Evolutionary conservation across 53 echinoderm and acorn worm species (phyloP), one percentile per base, ranked within the genome.

Genomic region (Stichopus horrens): DNA sequence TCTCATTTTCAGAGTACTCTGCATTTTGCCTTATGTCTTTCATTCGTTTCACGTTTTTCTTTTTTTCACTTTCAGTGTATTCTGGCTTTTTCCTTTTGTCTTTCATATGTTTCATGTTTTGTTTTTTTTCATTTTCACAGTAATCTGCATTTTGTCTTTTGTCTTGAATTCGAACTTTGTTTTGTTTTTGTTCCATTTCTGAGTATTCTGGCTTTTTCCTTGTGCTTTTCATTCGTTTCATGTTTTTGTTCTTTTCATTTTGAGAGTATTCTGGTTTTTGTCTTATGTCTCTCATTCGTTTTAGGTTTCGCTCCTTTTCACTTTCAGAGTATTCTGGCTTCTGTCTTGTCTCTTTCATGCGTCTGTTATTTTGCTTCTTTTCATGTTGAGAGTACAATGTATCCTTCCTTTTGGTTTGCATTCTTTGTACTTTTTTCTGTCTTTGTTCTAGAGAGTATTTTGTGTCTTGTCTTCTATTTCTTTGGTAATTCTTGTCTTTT

Each of bases 301-400:
- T 86, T 10, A 23, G 22, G 14, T 71, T 86, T 86, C 60, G 57
- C 3, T 13, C 20, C 51, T 21, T 59, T 59, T 83, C 83, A 57
- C 58, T 57, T 83, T 58, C n/a, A 83, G 83, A 58, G 58, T 83
- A 83, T 57, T 5, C 14, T 4, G 58, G 5, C 6, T 78, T 51
- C 58, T 57, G 9, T 83, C 83, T 57, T 83, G 63, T 83, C 8
- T n/a, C 19, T 4, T 83, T 57, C 83, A 83, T 83, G 37, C 79
- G 23, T 54, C 53, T 51, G 18, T 54, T 78, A 21, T 60, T 83
- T 83, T n/a, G 56, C 21, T 54, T 6, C 11, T n/a, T 57, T n/a
- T 83, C 59, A 58, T 83, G 19, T 57, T 58, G 13, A 57, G 20
- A 21, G 83, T 83, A 83, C 21, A 59, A n/a, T 21, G 5, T n/a